These are phyloP conservation scores for Arothron firmamentum DNA, from an alignment of 2,113 vertebrate genomes.

Conservation along the genomic window DNA sequence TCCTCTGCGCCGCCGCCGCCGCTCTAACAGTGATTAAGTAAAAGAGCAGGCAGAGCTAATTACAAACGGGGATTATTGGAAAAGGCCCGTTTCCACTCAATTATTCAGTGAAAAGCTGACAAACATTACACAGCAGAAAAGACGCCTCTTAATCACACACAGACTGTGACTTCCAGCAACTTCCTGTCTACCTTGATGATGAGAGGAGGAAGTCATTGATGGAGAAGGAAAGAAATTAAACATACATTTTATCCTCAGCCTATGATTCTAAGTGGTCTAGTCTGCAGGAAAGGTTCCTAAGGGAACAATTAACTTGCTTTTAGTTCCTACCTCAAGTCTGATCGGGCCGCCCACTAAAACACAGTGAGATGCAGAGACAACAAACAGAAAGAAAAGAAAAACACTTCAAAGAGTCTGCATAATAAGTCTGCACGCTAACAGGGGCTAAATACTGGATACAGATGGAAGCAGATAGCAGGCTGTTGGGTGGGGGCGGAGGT, in stretches of 20 bases:
- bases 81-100: conserved; percentile 17
- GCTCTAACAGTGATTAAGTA: conserved; percentile 30
- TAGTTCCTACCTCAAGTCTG: conserved; percentile 59
- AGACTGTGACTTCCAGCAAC: conserved; percentile 1
- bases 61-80: conserved; percentile 33
- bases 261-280: conserved; percentile 59
- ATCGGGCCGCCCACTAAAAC: conserved; percentile 62
- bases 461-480: no score
- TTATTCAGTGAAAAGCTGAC: conserved; percentile 39
- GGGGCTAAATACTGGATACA: neutral
- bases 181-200: conserved; percentile 33
- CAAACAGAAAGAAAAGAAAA: conserved; percentile 33
- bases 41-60: conserved; percentile 42
- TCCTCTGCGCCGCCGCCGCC: conserved; percentile 10
- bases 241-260: conserved; percentile 55
- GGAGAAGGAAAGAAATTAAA: conserved; percentile 20
- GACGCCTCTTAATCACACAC: conserved; percentile 12
- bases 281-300: conserved; percentile 56
- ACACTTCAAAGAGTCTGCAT: conserved; percentile 8
- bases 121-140: conserved; percentile 12
- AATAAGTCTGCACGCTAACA: conserved; percentile 13
- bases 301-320: conserved; percentile 74
- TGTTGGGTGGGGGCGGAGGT: no score
- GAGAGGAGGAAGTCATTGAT: conserved; percentile 43
- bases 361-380: conserved; percentile 33